Evolutionary conservation across 1,140 invertebrate genomes (phyloP), one percentile per base, ranked within the genome.

Genomic region (Bombus soroeensis): DNA sequence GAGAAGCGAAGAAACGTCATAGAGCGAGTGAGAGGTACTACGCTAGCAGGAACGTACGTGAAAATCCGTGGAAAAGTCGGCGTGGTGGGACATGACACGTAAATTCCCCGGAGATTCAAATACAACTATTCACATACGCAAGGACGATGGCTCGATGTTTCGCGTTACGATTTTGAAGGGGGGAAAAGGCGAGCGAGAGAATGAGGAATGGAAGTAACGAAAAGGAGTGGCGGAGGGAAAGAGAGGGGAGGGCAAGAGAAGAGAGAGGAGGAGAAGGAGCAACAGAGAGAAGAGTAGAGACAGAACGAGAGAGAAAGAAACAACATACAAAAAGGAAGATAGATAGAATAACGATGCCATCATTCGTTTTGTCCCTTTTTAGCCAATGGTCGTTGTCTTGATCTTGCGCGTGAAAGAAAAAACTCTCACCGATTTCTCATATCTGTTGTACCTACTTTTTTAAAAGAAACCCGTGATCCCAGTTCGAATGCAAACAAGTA

Each of bases 21-120:
- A 86, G 87, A 82, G 86, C 77, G 87, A 90, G 91, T 88, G 92
- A 92, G 92, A 92, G 87, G 86, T 88, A 88, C 89, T 89, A 87
- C 78, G 86, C 79, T 84, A 87, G 79, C 47, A 86, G 83, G 76
- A 73, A 86, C 76, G 83, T 86, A 85, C 82, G 85, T 87, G 89
- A 87, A 89, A 90, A 87, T 83, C 87, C 59, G 81, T 78, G 53
- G 59, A 79, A 89, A 83, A 87, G 39, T 57, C 66, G 15, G 25
- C 39, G 88, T 87, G 86, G 88, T 90, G 88, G 87, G 87, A 80
- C 81, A 88, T 88, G 82, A 91, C 87, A 90, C 91, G 88, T 90
- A 91, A 87, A 91, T 87, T 83, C 82, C 62, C n/a, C 59, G 59
- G 6, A 76, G 74, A 57, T 79, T 81, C 80, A 79, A 76, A 72